phyloP scores from a whole-genome alignment of 2,888 invertebrate species.

The Drosophila glabriapex region DNA sequence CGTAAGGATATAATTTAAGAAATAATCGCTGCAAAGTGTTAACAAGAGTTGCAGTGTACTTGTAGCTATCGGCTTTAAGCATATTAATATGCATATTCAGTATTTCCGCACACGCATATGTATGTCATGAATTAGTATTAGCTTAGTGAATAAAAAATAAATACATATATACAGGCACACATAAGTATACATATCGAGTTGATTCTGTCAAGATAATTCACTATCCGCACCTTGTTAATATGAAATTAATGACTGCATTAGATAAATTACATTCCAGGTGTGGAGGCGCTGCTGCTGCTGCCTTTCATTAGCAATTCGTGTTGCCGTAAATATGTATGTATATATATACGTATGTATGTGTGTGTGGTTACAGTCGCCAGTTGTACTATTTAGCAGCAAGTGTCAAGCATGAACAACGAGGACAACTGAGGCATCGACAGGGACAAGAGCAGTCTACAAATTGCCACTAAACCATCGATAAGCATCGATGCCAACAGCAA shows the following conservation, averaged over 20 bases:
- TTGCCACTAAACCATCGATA: slow-evolving; percentile 64
- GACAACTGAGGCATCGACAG: slow-evolving; percentile 25
- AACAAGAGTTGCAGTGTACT: background rate
- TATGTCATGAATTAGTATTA: background rate
- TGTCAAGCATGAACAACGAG: slow-evolving; percentile 49
- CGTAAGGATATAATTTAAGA: background rate
- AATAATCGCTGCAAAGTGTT: background rate
- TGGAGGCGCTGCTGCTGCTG: slow-evolving; percentile 27
- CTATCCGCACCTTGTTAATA: slow-evolving; percentile 87
- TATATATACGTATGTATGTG: background rate
- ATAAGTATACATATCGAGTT: slow-evolving; percentile 11
- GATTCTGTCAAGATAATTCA: slow-evolving; percentile 71
- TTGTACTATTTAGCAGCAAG: slow-evolving; percentile 58
- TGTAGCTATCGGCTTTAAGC: background rate
- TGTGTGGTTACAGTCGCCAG: slow-evolving; percentile 32
- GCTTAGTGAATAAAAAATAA: background rate
- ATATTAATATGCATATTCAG: background rate
- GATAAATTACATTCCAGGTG: slow-evolving; percentile 77
- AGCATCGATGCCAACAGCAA: slow-evolving; percentile 51
- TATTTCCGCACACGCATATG: background rate
- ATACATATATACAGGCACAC: background rate
- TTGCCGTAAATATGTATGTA: background rate
- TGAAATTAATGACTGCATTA: slow-evolving; percentile 86
- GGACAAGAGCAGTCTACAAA: slow-evolving; percentile 52
- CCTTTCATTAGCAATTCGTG: slow-evolving; percentile 21